These are phyloP conservation scores for Zootoca vivipara DNA, from an alignment of 2,113 vertebrate genomes.

Conservation along the genomic window DNA sequence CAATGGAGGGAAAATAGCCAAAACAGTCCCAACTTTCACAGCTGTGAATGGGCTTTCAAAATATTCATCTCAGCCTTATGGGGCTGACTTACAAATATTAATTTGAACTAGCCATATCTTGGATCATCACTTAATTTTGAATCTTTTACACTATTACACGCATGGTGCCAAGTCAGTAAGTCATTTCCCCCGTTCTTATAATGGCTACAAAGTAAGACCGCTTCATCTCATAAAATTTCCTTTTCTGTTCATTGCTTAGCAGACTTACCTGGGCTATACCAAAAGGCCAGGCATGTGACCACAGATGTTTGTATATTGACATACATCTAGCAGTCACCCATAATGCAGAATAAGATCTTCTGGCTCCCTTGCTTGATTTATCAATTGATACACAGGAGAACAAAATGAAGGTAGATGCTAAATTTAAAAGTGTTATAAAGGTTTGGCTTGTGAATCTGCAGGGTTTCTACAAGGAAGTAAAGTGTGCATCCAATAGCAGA, in stretches of 20 bases:
- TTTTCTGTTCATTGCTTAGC: accelerated
- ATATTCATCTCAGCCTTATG: neutral
- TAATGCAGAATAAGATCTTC: neutral
- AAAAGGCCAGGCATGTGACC: neutral
- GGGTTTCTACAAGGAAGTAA: neutral
- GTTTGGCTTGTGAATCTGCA: neutral
- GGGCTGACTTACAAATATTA: neutral
- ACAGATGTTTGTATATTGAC: neutral
- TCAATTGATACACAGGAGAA: neutral
- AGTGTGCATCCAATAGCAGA: neutral
- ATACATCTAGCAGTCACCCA: neutral
- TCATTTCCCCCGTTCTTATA: neutral
- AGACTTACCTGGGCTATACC: neutral
- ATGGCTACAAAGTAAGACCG: neutral
- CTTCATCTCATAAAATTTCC: neutral
- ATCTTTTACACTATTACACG: too few relatives aligned
- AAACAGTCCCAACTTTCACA: neutral
- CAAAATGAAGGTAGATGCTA: neutral
- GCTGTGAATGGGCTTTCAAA: neutral
- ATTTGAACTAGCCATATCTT: neutral
- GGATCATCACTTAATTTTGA: neutral
- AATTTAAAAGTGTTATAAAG: neutral
- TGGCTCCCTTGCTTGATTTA: neutral
- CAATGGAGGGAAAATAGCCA: neutral
- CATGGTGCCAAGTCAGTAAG: neutral